Base-by-base conservation (phyloP, 2,113 vertebrate genomes). In the Egretta garzetta region DNA sequence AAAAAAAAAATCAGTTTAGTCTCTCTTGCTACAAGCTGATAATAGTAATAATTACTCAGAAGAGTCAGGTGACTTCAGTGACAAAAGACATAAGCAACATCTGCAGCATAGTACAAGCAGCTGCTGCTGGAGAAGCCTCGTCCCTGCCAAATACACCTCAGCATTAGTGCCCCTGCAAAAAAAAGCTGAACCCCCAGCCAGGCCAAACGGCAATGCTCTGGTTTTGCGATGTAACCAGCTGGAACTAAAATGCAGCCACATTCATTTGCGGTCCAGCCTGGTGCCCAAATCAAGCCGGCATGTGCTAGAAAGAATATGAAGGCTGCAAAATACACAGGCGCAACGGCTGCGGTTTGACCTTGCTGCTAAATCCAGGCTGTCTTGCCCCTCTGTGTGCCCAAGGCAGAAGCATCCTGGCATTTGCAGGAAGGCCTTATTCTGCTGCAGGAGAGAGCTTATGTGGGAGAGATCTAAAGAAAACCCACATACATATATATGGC, bases 241-340 rank as follows among this genome's bases (percentile, higher is more conserved):
- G 74, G 86, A 96, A 96, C 80, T 93, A 52, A 93, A 97, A 87
- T 17, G 49, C 53, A 88, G 79, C n/a, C 87, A 77, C 37, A 8
- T 66, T 91, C 62, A 89, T 91, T 86, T 94, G 55, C 72, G 55
- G 88, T 90, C 43, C 87, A 93, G 45, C 72, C 32, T 70, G 50
- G 41, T 55, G 68, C 43, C 76, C 70, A 91, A 72, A 79, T 55
- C 66, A 50, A 91, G 58, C 33, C 17, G 1, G 66, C 1, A 1
- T 58, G 27, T 43, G 58, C 73, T 89, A 56, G 80, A 58, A 95
- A 73, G 37, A 30, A 47, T n/a, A 50, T 8, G 33, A 91, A 95
- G 45, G 17, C 73, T 82, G 41, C 77, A 91, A 84, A 86, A 66
- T 26, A 75, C 8, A 2, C 17, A 43, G 67, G 41, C 4, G 5